Conservation (phyloP, 2,113 vertebrate species). For the Ammodramus savannarum region DNA sequence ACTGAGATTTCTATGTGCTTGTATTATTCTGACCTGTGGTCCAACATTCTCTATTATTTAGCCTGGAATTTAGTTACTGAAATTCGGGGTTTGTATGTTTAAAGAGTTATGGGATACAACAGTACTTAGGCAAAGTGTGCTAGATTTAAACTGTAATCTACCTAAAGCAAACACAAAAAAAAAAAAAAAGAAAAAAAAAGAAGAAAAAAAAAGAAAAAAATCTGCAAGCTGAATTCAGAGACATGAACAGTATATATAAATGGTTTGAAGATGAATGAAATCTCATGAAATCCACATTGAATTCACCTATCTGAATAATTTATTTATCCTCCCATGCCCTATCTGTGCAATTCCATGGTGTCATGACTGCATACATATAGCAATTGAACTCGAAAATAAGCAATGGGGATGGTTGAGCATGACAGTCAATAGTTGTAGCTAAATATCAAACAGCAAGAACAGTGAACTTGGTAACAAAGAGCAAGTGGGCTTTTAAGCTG, state of each 20-base stretch:
- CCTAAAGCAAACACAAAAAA: conserved; percentile 44
- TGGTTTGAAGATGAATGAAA: conserved; percentile 83
- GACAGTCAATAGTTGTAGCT: conserved; percentile 53
- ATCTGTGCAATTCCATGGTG: conserved; percentile 70
- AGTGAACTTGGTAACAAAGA: conserved; percentile 64
- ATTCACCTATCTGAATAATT: conserved; percentile 61
- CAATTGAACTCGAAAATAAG: conserved; percentile 67
- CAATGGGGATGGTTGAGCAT: conserved; percentile 61
- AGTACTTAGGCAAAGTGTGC: conserved; percentile 44
- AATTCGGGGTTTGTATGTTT: not conserved
- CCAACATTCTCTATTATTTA: not conserved
- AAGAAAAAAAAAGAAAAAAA: not conserved
- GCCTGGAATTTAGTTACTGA: conserved; percentile 15
- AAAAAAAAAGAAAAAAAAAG: not conserved
- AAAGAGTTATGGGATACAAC: conserved; percentile 31
- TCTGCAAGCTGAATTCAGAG: conserved; percentile 71
- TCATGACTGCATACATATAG: conserved; percentile 75
- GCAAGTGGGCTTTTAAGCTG: conserved; percentile 64
- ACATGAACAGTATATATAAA: conserved; percentile 72
- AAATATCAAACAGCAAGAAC: conserved; percentile 62
- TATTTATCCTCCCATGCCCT: conserved; percentile 69
- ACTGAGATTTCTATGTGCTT: not conserved
- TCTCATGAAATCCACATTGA: conserved; percentile 89
- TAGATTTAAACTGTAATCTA: conserved; percentile 60
- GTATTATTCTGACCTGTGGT: not conserved